A percentile compares a stretch with the other conserved stretches of the same genome.
Conservation (phyloP, 2,888 invertebrate species). For the Cyaniris semiargus region DNA sequence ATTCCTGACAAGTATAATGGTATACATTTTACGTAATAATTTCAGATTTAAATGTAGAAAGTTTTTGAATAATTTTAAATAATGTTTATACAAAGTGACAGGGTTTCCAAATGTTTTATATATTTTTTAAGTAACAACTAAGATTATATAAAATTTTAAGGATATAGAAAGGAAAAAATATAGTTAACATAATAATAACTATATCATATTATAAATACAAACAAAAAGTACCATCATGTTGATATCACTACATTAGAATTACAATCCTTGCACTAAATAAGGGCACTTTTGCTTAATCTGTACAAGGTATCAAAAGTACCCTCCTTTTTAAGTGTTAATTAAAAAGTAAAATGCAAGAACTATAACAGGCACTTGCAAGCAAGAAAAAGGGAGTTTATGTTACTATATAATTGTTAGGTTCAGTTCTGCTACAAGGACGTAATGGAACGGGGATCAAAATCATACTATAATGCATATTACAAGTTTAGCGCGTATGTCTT, state of each 20-base stretch:
- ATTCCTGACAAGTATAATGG: not conserved
- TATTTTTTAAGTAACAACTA: not conserved
- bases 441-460: not conserved
- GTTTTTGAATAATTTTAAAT: too few relatives aligned
- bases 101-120: not conserved
- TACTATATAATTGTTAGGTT: not conserved
- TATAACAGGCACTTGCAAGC: slow-evolving; percentile 17
- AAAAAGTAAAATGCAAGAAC: not conserved
- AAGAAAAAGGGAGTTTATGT: not conserved
- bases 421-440: not conserved
- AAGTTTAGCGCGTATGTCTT: not conserved
- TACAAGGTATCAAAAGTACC: slow-evolving; percentile 14
- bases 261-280: slow-evolving; percentile 1
- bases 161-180: not conserved
- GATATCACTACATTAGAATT: not conserved
- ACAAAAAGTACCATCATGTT: not conserved
- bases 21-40: too few relatives aligned
- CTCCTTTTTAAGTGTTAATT: not conserved
- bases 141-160: not conserved
- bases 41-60: too few relatives aligned
- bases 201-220: not conserved
- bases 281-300: not conserved
- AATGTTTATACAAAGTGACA: not conserved
- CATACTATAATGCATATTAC: not conserved
- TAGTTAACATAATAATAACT: not conserved